Conservation (phyloP, 2,888 invertebrate species). For the Julus scanicus region DNA sequence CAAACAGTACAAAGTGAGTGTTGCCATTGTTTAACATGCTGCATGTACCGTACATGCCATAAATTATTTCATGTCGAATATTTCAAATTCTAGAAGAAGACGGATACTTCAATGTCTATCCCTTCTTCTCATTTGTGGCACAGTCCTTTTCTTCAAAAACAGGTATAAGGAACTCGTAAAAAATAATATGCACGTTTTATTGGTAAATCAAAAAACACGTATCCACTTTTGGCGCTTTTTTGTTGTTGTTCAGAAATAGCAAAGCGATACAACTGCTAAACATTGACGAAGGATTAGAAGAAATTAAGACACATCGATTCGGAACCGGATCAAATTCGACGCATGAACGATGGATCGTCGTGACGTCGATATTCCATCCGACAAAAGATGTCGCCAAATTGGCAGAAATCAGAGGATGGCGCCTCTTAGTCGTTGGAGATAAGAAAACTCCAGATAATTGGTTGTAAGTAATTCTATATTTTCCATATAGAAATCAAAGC, state of each 20-base stretch:
- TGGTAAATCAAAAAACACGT: too few species aligned
- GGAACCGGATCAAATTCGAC: background rate
- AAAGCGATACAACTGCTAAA: background rate
- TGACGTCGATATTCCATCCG: conserved; percentile 54
- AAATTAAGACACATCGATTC: background rate
- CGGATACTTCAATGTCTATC: background rate
- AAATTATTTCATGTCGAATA: background rate
- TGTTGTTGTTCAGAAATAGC: background rate
- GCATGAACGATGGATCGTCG: conserved; percentile 55
- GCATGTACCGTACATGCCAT: background rate
- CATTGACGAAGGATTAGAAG: background rate
- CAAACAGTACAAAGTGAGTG: background rate
- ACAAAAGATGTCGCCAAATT: conserved; percentile 54
- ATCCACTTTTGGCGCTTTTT: too few species aligned
- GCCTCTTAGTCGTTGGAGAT: conserved; percentile 56
- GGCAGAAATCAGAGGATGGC: conserved; percentile 54
- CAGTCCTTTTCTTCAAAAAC: background rate
- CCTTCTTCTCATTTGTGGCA: background rate
- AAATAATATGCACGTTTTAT: background rate
- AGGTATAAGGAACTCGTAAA: background rate
- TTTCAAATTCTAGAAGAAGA: conserved; percentile 5
- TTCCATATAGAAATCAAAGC: too few species aligned
- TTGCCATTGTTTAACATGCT: background rate
- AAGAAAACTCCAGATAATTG: conserved; percentile 56
- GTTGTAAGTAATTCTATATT: conserved; percentile 48